Evolutionary conservation across 2,888 invertebrate genomes (phyloP).

Genomic region (Hirtodrosophila trivittata): DNA sequence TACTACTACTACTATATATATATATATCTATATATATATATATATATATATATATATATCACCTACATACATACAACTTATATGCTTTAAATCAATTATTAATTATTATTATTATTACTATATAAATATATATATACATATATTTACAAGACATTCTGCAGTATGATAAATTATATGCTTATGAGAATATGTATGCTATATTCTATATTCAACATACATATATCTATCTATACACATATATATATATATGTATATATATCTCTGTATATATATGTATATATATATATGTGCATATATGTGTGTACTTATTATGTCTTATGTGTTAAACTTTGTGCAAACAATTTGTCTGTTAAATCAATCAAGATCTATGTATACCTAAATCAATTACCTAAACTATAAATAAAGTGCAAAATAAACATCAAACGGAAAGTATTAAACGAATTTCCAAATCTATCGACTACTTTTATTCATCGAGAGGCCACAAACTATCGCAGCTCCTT

Average conservation of each 20-base stretch:
- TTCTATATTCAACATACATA: slow-evolving; percentile 24
- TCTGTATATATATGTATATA: slow-evolving; percentile 2
- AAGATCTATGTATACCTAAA: slow-evolving; percentile 68
- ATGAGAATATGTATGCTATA: slow-evolving; percentile 52
- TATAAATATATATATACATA: slow-evolving; percentile 17
- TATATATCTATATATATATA: slow-evolving; percentile 47
- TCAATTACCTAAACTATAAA: slow-evolving; percentile 67
- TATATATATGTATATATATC: slow-evolving; percentile 3
- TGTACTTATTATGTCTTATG: slow-evolving; percentile 40
- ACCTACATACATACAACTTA: slow-evolving; percentile 43
- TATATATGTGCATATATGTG: slow-evolving; percentile 1
- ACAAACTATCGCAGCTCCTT: no score
- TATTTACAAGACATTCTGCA: slow-evolving; percentile 64
- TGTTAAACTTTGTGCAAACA: slow-evolving; percentile 65
- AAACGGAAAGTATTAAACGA: slow-evolving; percentile 47
- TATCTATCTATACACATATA: slow-evolving; percentile 9
- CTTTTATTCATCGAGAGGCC: no score
- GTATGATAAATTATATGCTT: slow-evolving; percentile 61
- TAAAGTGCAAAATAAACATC: slow-evolving; percentile 66
- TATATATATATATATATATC: slow-evolving; percentile 38
- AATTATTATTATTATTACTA: slow-evolving; percentile 43
- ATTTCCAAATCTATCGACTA: slow-evolving; percentile 15
- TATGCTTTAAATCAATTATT: slow-evolving; percentile 64
- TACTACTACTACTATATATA: slow-evolving; percentile 49
- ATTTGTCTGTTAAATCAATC: slow-evolving; percentile 73